Percentiles rank a stretch among this genome's conserved stretches.
Evolutionary conservation across 1,140 invertebrate species (phyloP).

Genomic region (Orchesella cincta): DNA sequence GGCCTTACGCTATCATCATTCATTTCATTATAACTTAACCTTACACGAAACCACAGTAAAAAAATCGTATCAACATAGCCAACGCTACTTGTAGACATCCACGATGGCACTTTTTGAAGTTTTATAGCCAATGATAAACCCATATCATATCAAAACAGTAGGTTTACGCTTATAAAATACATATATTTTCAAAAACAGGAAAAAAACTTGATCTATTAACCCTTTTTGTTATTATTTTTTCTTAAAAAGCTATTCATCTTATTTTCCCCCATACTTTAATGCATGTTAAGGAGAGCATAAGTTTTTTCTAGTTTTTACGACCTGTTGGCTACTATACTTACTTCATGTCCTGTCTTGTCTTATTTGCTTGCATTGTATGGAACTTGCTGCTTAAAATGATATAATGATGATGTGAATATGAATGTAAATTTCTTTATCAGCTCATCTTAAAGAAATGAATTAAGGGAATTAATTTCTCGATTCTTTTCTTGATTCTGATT

Average conservation of each 20-base stretch:
- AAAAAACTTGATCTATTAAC: slow-evolving; percentile 18
- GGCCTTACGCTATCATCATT: too few relatives aligned
- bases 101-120: background rate
- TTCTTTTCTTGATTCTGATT: background rate
- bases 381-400: too few relatives aligned
- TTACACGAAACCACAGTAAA: background rate
- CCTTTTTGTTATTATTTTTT: too few relatives aligned
- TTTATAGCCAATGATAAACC: background rate
- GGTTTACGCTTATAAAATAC: background rate
- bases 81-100: background rate
- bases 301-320: background rate
- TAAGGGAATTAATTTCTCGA: background rate
- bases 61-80: background rate
- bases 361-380: background rate
- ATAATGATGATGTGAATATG: background rate
- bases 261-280: background rate
- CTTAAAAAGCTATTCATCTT: background rate
- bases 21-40: too few relatives aligned
- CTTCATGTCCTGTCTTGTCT: background rate
- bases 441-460: background rate
- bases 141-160: background rate
- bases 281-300: background rate
- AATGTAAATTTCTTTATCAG: background rate
- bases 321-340: background rate
- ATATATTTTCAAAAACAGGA: background rate